These are phyloP conservation scores for Glyptemys insculpta DNA, from an alignment of 2,797 vertebrate genomes.

Conservation along the genomic window DNA sequence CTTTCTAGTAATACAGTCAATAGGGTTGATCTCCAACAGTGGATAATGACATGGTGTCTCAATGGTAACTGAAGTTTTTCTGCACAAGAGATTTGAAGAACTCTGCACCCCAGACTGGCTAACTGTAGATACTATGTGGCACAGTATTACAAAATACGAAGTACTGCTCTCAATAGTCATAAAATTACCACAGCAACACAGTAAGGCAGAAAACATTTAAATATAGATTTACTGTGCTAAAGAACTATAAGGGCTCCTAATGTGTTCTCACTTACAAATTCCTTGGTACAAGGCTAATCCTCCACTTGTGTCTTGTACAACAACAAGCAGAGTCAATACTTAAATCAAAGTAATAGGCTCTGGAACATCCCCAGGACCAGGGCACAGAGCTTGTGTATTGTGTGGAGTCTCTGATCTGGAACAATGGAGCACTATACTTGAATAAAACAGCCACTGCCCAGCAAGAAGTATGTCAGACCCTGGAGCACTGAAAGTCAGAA, in stretches of 20 bases:
- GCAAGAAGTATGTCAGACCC: background rate
- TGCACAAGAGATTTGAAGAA: background rate
- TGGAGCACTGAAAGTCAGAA: background rate
- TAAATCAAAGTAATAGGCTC: background rate
- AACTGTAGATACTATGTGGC: background rate
- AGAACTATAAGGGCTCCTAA: background rate
- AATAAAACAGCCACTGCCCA: background rate
- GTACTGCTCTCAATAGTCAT: background rate
- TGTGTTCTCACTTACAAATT: background rate
- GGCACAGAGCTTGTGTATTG: background rate
- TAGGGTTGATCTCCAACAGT: background rate
- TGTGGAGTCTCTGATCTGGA: background rate
- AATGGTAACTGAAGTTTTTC: background rate
- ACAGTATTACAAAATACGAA: background rate
- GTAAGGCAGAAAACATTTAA: background rate
- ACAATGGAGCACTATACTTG: background rate
- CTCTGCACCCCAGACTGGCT: background rate
- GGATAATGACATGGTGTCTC: background rate
- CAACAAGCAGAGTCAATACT: background rate
- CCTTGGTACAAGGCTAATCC: background rate
- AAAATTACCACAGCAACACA: background rate
- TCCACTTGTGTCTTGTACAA: background rate
- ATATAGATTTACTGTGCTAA: background rate
- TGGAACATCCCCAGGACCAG: background rate
- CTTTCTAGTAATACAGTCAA: background rate